Evolutionary conservation across 2,797 vertebrate genomes (phyloP).

Genomic region (Holocentrus rufus): DNA sequence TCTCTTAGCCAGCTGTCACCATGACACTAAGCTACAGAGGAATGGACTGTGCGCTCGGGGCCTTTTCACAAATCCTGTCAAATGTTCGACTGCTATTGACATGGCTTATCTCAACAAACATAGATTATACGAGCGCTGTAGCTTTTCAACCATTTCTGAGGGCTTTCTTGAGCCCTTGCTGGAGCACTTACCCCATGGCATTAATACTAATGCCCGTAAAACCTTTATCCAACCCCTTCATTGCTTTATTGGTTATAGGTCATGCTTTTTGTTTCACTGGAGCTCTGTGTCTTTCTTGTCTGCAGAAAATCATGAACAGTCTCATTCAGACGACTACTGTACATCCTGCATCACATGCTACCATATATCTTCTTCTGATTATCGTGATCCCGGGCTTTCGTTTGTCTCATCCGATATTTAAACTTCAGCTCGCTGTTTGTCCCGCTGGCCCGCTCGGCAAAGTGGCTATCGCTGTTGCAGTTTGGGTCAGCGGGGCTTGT

Average conservation of each 20-base stretch:
- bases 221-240: slow-evolving; percentile 46
- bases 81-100: slow-evolving; percentile 83
- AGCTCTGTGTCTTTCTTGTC: slow-evolving; percentile 44
- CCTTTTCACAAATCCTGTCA: slow-evolving; percentile 83
- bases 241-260: slow-evolving; percentile 57
- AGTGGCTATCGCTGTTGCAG: slow-evolving; percentile 72
- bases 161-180: slow-evolving; percentile 63
- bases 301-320: slow-evolving; percentile 37
- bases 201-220: slow-evolving; percentile 68
- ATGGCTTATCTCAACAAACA: slow-evolving; percentile 84
- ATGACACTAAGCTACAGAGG: slow-evolving; percentile 82
- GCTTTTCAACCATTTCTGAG: slow-evolving; percentile 75
- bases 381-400: slow-evolving; percentile 55
- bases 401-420: slow-evolving; percentile 59
- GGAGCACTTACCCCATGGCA: slow-evolving; percentile 62
- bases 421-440: slow-evolving; percentile 62
- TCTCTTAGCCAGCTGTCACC: slow-evolving; percentile 83
- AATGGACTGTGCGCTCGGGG: slow-evolving; percentile 77
- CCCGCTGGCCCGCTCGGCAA: slow-evolving; percentile 57
- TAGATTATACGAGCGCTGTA: slow-evolving; percentile 77
- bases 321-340: slow-evolving; percentile 39
- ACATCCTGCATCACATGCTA: slow-evolving; percentile 47
- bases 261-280: slow-evolving; percentile 45
- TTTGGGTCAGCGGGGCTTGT: slow-evolving; percentile 73
- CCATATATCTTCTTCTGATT: slow-evolving; percentile 51